Conservation (phyloP, 2,113 vertebrate species). For the Cephalopholis sonnerati region DNA sequence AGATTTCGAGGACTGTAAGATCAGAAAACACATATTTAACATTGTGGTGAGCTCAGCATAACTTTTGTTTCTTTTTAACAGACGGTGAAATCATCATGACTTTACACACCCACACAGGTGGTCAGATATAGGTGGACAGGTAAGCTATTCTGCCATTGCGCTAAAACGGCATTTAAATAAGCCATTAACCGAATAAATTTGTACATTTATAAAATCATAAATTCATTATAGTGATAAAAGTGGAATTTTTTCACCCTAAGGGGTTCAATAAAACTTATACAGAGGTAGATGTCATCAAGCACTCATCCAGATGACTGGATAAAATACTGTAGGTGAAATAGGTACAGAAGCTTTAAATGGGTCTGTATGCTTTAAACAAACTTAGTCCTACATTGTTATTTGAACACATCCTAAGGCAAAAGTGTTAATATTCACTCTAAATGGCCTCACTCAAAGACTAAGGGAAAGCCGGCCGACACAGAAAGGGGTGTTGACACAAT, state of each 20-base stretch:
- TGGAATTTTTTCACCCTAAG: background rate
- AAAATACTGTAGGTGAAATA: background rate
- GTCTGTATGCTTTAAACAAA: background rate
- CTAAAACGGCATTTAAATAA: background rate
- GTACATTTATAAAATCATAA: no score
- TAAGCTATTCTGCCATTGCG: background rate
- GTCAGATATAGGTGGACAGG: no score
- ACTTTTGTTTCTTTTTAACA: background rate
- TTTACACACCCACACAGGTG: no score
- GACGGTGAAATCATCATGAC: background rate
- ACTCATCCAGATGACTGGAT: no score
- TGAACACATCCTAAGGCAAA: background rate
- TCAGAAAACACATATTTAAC: conserved; percentile 2
- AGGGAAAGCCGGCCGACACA: no score
- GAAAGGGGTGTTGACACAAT: no score
- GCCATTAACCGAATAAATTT: background rate
- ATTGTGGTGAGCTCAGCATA: background rate
- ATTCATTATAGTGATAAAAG: background rate
- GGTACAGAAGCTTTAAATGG: background rate
- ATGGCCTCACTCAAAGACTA: no score
- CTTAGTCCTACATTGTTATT: background rate
- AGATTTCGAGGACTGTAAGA: conserved; percentile 25
- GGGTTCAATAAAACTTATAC: background rate
- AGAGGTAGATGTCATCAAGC: background rate
- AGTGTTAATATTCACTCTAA: background rate